phyloP scores from a whole-genome alignment of 2,888 invertebrate species.

The Caenorhabditis zanzibari region DNA sequence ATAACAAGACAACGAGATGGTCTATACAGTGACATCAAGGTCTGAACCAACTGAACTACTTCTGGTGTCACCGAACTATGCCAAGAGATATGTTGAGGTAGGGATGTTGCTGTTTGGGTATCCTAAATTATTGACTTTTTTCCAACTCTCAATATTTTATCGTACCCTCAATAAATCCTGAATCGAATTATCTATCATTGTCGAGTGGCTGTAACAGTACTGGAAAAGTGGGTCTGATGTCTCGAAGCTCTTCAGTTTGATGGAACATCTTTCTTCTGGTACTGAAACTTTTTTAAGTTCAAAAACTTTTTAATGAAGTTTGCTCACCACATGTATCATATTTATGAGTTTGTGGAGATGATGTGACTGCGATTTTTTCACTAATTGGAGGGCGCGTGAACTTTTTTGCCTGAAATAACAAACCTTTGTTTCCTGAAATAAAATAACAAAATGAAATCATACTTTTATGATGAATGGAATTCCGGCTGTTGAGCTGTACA shows the following conservation, averaged over 20 bases:
- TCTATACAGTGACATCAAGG: slow-evolving; percentile 80
- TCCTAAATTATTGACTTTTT: slow-evolving; percentile 61
- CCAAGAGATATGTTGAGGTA: slow-evolving; percentile 75
- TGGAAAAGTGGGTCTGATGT: slow-evolving; percentile 74
- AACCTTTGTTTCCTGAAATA: neutral
- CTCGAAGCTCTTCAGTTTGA: slow-evolving; percentile 74
- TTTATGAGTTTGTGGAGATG: slow-evolving; percentile 44
- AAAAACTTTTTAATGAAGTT: neutral
- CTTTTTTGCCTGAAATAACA: slow-evolving; percentile 59
- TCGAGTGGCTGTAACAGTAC: slow-evolving; percentile 77
- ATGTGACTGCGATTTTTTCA: slow-evolving; percentile 63
- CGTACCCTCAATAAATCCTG: slow-evolving; percentile 70
- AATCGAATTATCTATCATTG: slow-evolving; percentile 72
- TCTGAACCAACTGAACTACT: slow-evolving; percentile 79
- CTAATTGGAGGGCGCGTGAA: slow-evolving; percentile 65
- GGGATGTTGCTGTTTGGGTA: slow-evolving; percentile 67
- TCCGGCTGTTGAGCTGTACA: slow-evolving; percentile 49
- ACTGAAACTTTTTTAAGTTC: slow-evolving; percentile 54
- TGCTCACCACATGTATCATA: slow-evolving; percentile 67
- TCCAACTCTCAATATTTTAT: neutral
- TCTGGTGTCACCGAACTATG: slow-evolving; percentile 80
- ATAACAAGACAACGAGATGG: slow-evolving; percentile 84
- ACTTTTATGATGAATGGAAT: slow-evolving; percentile 65
- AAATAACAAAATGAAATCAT: slow-evolving; percentile 14
- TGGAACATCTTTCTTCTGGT: slow-evolving; percentile 70